Conservation (phyloP, 2,797 vertebrate genomes). For the Phataginus tetradactyla region DNA sequence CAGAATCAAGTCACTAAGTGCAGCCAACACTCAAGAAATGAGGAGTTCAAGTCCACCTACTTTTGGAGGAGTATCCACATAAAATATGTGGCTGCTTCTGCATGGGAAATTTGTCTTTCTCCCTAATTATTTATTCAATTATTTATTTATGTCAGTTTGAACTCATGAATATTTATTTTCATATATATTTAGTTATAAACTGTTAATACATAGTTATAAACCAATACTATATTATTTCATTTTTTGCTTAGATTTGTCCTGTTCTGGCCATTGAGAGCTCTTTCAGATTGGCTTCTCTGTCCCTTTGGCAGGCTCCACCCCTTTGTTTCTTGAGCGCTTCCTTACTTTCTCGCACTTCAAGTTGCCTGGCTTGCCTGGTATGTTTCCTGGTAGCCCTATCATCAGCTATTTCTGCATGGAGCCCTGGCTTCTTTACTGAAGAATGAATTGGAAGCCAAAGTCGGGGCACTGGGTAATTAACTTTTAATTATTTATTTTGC, state of each 20-base stretch:
- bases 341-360: neutral
- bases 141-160: neutral
- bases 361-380: neutral
- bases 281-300: neutral
- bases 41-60: neutral
- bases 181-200: neutral
- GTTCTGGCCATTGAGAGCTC: neutral
- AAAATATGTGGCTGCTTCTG: neutral
- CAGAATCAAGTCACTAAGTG: neutral
- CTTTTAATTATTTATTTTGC: neutral
- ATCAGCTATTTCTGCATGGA: neutral
- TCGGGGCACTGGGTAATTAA: neutral
- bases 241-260: neutral
- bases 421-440: neutral
- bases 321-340: neutral
- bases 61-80: neutral
- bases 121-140: neutral
- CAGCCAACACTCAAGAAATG: neutral
- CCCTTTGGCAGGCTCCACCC: neutral
- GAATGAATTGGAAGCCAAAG: neutral
- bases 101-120: neutral
- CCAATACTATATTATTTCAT: neutral
- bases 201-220: neutral
- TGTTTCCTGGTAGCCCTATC: neutral
- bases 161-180: neutral